phyloP scores from a whole-genome alignment of 2,888 invertebrate species.

The Ephialtes manifestator region DNA sequence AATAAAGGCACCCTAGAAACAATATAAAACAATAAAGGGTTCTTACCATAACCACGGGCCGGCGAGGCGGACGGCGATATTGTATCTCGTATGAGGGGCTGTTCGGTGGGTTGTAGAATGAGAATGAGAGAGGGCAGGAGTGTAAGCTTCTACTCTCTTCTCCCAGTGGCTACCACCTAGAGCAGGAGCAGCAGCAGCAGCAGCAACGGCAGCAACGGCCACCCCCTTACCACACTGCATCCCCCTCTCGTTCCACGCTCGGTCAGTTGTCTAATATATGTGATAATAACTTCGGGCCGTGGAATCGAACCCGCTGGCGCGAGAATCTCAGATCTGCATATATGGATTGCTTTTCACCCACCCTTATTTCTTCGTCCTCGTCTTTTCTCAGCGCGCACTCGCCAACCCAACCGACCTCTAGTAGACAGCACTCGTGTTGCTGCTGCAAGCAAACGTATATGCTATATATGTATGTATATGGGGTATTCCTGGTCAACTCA shows the following conservation, averaged over 20 bases:
- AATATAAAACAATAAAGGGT: constrained; percentile 85
- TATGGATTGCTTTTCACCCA: constrained; percentile 79
- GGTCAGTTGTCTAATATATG: constrained; percentile 85
- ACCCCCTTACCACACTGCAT: constrained; percentile 45
- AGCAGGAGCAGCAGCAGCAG: constrained; percentile 14
- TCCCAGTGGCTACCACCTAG: constrained; percentile 39
- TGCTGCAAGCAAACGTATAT: constrained; percentile 48
- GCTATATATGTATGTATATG: constrained; percentile 79
- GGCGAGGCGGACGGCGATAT: constrained; percentile 78
- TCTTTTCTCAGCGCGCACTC: constrained; percentile 41
- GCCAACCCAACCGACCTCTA: constrained; percentile 44
- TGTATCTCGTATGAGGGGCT: constrained; percentile 78
- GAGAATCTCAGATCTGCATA: constrained; percentile 84
- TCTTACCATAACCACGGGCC: constrained; percentile 82
- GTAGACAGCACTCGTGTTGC: constrained; percentile 43
- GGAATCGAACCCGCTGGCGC: constrained; percentile 81
- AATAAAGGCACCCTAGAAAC: constrained; percentile 83
- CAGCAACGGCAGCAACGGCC: constrained; percentile 8
- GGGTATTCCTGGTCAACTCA: no score
- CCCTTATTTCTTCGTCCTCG: constrained; percentile 8
- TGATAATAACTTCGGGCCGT: constrained; percentile 83
- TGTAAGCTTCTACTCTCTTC: constrained; percentile 53
- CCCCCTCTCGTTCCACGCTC: constrained; percentile 73
- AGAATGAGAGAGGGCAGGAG: constrained; percentile 63
- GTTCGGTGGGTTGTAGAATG: constrained; percentile 55